Evolutionary conservation across 2,888 invertebrate genomes (phyloP).

Genomic region (Campoplex nolae): DNA sequence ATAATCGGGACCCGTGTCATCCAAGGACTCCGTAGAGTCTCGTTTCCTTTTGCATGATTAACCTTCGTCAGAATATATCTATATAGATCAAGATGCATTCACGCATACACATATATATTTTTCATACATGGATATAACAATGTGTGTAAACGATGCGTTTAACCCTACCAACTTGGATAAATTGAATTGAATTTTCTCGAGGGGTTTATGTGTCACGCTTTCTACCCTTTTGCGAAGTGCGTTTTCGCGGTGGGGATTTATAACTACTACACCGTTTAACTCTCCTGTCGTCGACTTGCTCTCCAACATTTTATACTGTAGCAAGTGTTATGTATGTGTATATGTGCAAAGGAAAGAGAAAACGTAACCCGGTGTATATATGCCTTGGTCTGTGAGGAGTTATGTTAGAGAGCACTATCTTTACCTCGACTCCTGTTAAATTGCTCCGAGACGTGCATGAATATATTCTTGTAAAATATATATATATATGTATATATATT

Average conservation of each 20-base stretch:
- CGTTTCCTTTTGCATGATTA: not conserved
- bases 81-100: not conserved
- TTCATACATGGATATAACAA: not conserved
- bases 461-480: slow-evolving; percentile 4
- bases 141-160: slow-evolving; percentile 40
- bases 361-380: not conserved
- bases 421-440: slow-evolving; percentile 29
- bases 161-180: slow-evolving; percentile 59
- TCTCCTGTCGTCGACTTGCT: slow-evolving; percentile 41
- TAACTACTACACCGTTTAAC: slow-evolving; percentile 61
- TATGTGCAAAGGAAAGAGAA: not conserved
- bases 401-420: slow-evolving; percentile 40
- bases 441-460: slow-evolving; percentile 34
- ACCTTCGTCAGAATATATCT: not conserved
- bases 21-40: too few species aligned
- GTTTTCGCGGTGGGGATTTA: slow-evolving; percentile 57
- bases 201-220: slow-evolving; percentile 62
- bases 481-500: not conserved
- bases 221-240: slow-evolving; percentile 57
- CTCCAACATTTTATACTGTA: slow-evolving; percentile 37
- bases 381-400: slow-evolving; percentile 4
- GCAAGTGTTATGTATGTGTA: slow-evolving; percentile 9
- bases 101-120: not conserved
- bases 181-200: slow-evolving; percentile 67
- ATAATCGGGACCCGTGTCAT: not conserved